A percentile compares a stretch with the other conserved stretches of the same genome.
These are phyloP conservation scores for Phalloptychus januarius DNA, from an alignment of 2,797 vertebrate genomes.

Conservation along the genomic window DNA sequence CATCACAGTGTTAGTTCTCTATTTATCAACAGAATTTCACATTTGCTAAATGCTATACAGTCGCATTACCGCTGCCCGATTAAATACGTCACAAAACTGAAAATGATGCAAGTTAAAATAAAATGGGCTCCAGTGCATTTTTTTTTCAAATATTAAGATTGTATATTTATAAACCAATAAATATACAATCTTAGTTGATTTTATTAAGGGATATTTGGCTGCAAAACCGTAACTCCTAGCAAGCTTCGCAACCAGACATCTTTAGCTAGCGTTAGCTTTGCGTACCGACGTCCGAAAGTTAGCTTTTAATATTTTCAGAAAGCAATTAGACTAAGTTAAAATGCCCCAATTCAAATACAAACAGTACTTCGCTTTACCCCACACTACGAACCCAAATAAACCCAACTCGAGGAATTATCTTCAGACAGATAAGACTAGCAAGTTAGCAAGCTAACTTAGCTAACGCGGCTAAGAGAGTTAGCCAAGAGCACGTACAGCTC, in stretches of 20 bases:
- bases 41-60: conserved; percentile 45
- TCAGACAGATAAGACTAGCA: conserved; percentile 42
- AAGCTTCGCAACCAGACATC: conserved; percentile 17
- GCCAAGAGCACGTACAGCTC: conserved; percentile 30
- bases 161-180: neutral
- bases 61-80: conserved; percentile 21
- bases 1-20: neutral
- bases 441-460: conserved; percentile 58
- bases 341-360: neutral
- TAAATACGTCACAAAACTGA: neutral
- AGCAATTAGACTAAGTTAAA: neutral
- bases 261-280: conserved; percentile 54
- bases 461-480: conserved; percentile 55
- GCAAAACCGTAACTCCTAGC: conserved; percentile 26
- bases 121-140: neutral
- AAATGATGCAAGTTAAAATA: neutral
- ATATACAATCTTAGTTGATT: neutral
- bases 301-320: neutral
- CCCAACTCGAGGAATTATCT: conserved; percentile 4
- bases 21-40: conserved; percentile 31
- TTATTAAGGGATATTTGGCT: conserved; percentile 14
- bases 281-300: conserved; percentile 10
- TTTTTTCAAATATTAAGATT: neutral
- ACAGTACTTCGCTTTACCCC: neutral
- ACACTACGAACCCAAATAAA: conserved; percentile 1